These are phyloP conservation scores for Piscicola geometra DNA, from an alignment of 2,888 invertebrate genomes.

Conservation along the genomic window DNA sequence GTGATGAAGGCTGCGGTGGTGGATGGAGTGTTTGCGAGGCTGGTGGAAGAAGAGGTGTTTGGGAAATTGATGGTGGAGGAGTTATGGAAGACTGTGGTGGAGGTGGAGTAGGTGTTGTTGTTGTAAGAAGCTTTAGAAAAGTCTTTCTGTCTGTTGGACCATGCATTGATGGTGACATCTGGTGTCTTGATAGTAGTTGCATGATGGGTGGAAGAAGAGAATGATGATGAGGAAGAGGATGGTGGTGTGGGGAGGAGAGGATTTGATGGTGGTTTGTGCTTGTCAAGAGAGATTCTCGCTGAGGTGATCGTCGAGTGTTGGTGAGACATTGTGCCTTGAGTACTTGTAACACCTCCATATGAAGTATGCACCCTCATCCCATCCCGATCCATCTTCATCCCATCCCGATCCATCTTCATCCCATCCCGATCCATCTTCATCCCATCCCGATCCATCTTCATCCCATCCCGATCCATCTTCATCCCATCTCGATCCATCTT, in stretches of 20 bases:
- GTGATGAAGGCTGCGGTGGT: neutral
- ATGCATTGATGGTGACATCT: neutral
- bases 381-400: neutral
- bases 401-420: neutral
- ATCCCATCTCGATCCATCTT: no score
- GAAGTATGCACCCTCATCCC: no score
- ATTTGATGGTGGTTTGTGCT: neutral
- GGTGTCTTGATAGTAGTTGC: neutral
- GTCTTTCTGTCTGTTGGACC: constrained; percentile 14
- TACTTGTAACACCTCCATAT: no score
- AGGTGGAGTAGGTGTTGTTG: neutral
- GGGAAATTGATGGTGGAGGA: no score
- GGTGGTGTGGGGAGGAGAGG: neutral
- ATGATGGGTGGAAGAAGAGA: neutral
- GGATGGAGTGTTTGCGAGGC: neutral
- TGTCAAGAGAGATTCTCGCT: neutral
- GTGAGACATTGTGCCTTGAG: no score
- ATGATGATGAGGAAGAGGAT: no score
- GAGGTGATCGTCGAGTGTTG: no score
- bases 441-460: no score
- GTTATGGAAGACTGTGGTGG: neutral
- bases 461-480: no score
- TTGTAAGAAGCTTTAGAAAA: neutral
- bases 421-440: no score
- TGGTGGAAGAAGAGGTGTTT: no score